These are phyloP conservation scores for Dermatophagoides farinae DNA, from an alignment of 1,140 invertebrate genomes.

Conservation along the genomic window DNA sequence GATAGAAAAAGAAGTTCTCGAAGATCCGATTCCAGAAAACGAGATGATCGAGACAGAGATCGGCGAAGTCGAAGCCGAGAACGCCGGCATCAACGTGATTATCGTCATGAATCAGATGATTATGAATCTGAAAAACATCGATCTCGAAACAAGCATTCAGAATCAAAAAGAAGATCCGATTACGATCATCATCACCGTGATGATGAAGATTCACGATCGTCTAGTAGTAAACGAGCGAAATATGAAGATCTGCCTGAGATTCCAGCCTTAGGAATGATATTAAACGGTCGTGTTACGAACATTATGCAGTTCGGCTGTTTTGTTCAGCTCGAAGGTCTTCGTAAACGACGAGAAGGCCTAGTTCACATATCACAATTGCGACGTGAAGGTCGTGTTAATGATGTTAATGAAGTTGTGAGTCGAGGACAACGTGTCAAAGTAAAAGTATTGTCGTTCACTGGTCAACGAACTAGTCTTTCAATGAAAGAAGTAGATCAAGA, in stretches of 20 bases:
- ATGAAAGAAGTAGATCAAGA: conserved; percentile 97
- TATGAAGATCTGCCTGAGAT: conserved; percentile 15
- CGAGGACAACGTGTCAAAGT: conserved; percentile 79
- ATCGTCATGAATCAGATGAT: conserved; percentile 16
- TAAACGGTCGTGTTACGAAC: conserved; percentile 79
- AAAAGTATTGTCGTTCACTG: conserved; percentile 70
- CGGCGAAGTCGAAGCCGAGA: conserved; percentile 18
- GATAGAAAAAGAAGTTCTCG: background rate
- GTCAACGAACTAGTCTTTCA: conserved; percentile 82
- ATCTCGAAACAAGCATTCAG: background rate
- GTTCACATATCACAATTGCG: conserved; percentile 92
- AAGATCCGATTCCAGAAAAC: background rate
- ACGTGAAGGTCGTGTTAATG: conserved; percentile 76
- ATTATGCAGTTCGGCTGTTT: conserved; percentile 95
- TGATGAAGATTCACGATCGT: background rate
- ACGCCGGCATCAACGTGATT: conserved; percentile 11
- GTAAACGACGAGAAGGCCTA: conserved; percentile 69
- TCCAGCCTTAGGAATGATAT: conserved; percentile 38
- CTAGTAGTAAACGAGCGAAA: background rate
- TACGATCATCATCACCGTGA: conserved; percentile 6
- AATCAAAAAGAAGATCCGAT: conserved; percentile 16
- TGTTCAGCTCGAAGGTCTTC: conserved; percentile 76
- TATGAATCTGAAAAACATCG: conserved; percentile 25
- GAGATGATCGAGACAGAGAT: conserved; percentile 9
- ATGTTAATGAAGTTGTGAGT: conserved; percentile 77